Conservation (phyloP, 2,113 vertebrate species). For the Thinocorus orbignyianus region DNA sequence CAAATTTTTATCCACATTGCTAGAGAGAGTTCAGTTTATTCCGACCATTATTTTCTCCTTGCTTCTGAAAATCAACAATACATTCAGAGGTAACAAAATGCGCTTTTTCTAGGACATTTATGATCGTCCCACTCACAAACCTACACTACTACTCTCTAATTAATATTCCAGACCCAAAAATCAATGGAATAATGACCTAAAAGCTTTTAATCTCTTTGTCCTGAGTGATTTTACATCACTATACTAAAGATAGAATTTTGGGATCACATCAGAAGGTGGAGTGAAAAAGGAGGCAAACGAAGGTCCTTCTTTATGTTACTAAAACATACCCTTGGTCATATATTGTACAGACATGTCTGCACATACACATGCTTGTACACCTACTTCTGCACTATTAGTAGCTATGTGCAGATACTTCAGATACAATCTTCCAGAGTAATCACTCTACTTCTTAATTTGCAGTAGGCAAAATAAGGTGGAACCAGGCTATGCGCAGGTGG, state of each 20-base stretch:
- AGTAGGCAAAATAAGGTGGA: background rate
- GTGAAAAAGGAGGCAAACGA: background rate
- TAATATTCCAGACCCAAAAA: conserved; percentile 13
- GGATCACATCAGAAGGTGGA: background rate
- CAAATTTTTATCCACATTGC: conserved; percentile 7
- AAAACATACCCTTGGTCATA: background rate
- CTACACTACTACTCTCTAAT: background rate
- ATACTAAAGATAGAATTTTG: background rate
- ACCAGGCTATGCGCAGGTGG: background rate
- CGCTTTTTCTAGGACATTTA: background rate
- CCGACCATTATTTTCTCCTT: background rate
- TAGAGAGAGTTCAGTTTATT: background rate
- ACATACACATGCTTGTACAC: rapidly evolving
- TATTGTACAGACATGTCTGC: background rate
- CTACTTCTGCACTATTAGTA: background rate
- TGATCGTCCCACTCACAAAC: background rate
- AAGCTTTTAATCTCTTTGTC: background rate
- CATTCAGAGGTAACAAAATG: conserved; percentile 11
- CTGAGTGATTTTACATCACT: background rate
- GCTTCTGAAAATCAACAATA: background rate
- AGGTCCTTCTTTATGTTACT: background rate
- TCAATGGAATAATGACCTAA: background rate
- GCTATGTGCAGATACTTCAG: background rate
- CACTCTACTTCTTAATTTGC: background rate
- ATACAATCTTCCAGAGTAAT: background rate